Percentiles rank a stretch among this genome's conserved stretches.
Conservation (phyloP, 1,140 invertebrate species). For the Nymphalis io region DNA sequence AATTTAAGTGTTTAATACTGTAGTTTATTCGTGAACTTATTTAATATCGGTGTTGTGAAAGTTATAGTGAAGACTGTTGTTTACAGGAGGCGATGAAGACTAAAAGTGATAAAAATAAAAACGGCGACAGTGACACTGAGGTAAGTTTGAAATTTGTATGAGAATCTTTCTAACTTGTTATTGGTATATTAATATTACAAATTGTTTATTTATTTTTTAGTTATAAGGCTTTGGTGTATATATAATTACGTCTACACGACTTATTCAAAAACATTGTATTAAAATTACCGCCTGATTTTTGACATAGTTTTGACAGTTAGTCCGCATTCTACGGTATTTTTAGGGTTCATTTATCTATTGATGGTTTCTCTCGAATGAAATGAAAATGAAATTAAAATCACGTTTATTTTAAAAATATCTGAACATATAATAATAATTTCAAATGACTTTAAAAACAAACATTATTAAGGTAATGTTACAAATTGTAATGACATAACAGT, state of each 20-base stretch:
- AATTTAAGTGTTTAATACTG: slow-evolving; percentile 67
- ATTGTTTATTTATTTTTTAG: not conserved
- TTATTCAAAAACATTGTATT: not conserved
- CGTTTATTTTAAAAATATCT: too few relatives aligned
- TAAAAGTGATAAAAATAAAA: slow-evolving; percentile 74
- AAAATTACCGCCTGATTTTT: slow-evolving; percentile 17
- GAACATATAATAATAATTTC: too few relatives aligned
- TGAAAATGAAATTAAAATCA: too few relatives aligned
- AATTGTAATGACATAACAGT: too few relatives aligned
- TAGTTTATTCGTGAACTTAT: slow-evolving; percentile 56
- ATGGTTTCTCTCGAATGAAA: not conserved
- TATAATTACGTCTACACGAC: not conserved
- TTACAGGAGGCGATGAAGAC: slow-evolving; percentile 75
- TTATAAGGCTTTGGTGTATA: not conserved
- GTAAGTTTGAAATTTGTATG: slow-evolving; percentile 49
- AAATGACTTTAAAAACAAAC: too few relatives aligned
- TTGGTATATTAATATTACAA: slow-evolving; percentile 9
- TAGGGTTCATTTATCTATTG: slow-evolving; percentile 28
- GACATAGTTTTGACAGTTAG: slow-evolving; percentile 39
- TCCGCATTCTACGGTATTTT: slow-evolving; percentile 37
- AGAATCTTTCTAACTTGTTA: slow-evolving; percentile 24
- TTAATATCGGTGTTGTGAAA: slow-evolving; percentile 63
- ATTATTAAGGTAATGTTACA: too few relatives aligned
- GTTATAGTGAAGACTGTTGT: slow-evolving; percentile 64
- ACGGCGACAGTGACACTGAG: slow-evolving; percentile 69